Percentiles rank a stretch among this genome's conserved stretches.
These are phyloP conservation scores for Dolichomitus sp. DNA, from an alignment of 2,888 invertebrate species.

Conservation along the genomic window DNA sequence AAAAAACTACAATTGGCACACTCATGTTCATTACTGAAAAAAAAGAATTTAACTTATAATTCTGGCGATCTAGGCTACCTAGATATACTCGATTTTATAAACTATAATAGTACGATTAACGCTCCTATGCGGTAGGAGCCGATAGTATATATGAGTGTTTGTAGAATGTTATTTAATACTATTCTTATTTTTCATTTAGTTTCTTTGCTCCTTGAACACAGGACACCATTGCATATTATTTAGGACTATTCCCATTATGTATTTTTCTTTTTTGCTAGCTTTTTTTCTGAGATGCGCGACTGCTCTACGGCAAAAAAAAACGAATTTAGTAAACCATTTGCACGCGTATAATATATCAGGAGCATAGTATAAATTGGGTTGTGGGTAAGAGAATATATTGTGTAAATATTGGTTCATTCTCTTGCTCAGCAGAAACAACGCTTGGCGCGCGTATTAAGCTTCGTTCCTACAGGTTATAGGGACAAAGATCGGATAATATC, in stretches of 20 bases:
- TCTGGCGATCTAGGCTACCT: slow-evolving; percentile 76
- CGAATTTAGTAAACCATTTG: slow-evolving; percentile 28
- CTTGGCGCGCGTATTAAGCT: slow-evolving; percentile 48
- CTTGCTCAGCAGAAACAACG: slow-evolving; percentile 69
- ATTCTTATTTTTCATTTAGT: slow-evolving; percentile 55
- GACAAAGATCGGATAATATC: slow-evolving; percentile 4
- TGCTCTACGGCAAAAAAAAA: slow-evolving; percentile 53
- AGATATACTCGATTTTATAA: slow-evolving; percentile 75
- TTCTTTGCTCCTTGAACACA: slow-evolving; percentile 72
- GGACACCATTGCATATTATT: slow-evolving; percentile 48
- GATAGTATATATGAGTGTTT: slow-evolving; percentile 74
- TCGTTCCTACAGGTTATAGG: slow-evolving; percentile 45
- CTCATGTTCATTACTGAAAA: slow-evolving; percentile 71
- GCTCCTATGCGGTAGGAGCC: slow-evolving; percentile 64
- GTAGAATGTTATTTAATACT: slow-evolving; percentile 75
- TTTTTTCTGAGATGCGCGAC: slow-evolving; percentile 58
- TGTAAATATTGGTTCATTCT: slow-evolving; percentile 81
- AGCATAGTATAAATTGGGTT: slow-evolving; percentile 8
- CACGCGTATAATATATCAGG: slow-evolving; percentile 2
- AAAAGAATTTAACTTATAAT: slow-evolving; percentile 76
- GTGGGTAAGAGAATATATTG: slow-evolving; percentile 74
- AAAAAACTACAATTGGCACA: slow-evolving; percentile 73
- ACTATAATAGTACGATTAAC: slow-evolving; percentile 76
- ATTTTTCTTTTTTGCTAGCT: slow-evolving; percentile 53
- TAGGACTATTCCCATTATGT: slow-evolving; percentile 60